A percentile compares a stretch with the other conserved stretches of the same genome.
Conservation (phyloP, 1,140 invertebrate genomes). For the Branchinecta lynchi region DNA sequence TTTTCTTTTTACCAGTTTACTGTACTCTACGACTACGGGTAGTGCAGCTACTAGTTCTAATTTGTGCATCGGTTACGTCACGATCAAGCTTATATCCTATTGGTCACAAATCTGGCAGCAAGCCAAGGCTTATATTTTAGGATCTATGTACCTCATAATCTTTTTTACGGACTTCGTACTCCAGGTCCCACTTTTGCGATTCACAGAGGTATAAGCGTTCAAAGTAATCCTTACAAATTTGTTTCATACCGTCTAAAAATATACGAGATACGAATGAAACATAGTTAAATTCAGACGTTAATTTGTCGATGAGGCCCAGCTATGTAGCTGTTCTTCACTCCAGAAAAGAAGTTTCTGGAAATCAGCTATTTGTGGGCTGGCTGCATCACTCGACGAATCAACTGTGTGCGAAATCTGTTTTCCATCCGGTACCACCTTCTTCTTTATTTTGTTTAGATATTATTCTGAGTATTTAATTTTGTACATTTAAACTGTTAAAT, state of each 20-base stretch:
- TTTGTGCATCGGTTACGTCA: not conserved
- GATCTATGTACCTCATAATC: conserved; percentile 75
- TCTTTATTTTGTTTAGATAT: no score
- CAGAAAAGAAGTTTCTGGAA: not conserved
- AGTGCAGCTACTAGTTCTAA: conserved; percentile 1
- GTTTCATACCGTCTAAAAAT: conserved; percentile 55
- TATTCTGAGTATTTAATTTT: no score
- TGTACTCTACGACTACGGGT: no score
- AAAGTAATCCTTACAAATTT: conserved; percentile 87
- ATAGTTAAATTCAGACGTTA: no score
- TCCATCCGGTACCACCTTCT: no score
- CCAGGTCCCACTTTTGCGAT: conserved; percentile 98
- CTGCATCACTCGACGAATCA: no score
- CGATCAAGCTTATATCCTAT: not conserved
- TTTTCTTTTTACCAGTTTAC: no score
- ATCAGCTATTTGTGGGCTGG: no score
- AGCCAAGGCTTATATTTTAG: conserved; percentile 11
- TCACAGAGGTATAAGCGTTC: conserved; percentile 88
- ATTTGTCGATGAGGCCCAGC: no score
- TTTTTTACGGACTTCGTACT: conserved; percentile 94
- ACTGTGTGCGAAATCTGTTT: no score
- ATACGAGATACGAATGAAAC: conserved; percentile 2
- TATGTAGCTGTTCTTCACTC: no score
- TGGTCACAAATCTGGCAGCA: not conserved
- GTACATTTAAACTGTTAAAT: no score